Evolutionary conservation across 2,797 vertebrate genomes (phyloP).

Genomic region (Diplodus puntazzo): DNA sequence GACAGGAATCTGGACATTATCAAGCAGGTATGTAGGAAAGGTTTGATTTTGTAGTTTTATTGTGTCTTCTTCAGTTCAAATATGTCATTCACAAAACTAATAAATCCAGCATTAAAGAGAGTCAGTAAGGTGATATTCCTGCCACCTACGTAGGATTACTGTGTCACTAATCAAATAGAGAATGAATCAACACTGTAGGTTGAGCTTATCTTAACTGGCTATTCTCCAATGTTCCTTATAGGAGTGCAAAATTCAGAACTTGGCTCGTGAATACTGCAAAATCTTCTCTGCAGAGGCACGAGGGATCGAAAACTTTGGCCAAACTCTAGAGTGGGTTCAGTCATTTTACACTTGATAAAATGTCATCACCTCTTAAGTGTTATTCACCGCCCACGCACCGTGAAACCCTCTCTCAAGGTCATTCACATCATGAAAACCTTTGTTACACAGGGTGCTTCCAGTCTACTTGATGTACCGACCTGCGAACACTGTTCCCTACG

Average conservation of each 20-base stretch:
- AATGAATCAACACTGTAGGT: constrained; percentile 25
- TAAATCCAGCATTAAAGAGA: constrained; percentile 21
- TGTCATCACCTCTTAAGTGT: not conserved
- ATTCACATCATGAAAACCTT: not conserved
- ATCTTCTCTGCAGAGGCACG: constrained; percentile 94
- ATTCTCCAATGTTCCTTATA: constrained; percentile 71
- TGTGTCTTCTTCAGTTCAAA: not conserved
- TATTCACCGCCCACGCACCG: not conserved
- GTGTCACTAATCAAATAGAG: constrained; percentile 41
- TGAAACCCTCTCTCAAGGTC: not conserved
- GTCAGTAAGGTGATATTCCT: constrained; percentile 11
- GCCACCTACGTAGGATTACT: constrained; percentile 54
- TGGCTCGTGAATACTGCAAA: constrained; percentile 96
- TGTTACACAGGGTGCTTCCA: constrained; percentile 88
- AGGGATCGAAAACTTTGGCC: constrained; percentile 88
- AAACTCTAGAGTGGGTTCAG: constrained; percentile 90
- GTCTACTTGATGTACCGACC: constrained; percentile 94
- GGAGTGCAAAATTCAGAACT: constrained; percentile 96
- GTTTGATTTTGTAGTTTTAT: constrained; percentile 15
- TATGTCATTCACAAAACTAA: constrained; percentile 1
- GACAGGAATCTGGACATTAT: constrained; percentile 92
- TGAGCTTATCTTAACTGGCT: constrained; percentile 49
- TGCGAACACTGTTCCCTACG: constrained; percentile 92
- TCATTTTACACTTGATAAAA: constrained; percentile 1
- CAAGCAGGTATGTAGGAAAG: constrained; percentile 87